Conservation (phyloP, 2,797 vertebrate genomes). For the Myripristis murdjan region DNA sequence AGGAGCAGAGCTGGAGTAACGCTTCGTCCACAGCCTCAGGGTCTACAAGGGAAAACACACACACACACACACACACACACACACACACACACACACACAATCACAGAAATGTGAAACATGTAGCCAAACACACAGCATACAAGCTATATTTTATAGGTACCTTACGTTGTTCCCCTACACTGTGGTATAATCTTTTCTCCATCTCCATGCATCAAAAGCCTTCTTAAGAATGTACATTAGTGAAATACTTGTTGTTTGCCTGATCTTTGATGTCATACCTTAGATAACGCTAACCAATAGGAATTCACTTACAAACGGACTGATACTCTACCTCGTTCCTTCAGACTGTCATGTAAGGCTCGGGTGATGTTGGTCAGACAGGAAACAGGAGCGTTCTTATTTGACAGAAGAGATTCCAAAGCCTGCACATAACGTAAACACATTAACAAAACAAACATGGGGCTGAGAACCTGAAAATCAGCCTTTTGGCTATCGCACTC, state of each 20-base stretch:
- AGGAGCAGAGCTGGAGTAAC: slow-evolving; percentile 91
- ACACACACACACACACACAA: slow-evolving; percentile 6
- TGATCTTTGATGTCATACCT: background rate
- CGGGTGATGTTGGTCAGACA: slow-evolving; percentile 90
- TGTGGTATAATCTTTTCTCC: too few relatives aligned
- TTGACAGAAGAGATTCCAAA: slow-evolving; percentile 92
- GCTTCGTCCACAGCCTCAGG: slow-evolving; percentile 90
- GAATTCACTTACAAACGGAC: background rate
- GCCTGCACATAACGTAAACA: slow-evolving; percentile 87
- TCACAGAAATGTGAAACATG: background rate
- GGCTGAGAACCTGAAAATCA: background rate
- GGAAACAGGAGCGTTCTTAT: slow-evolving; percentile 88
- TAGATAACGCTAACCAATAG: background rate
- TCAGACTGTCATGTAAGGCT: slow-evolving; percentile 88
- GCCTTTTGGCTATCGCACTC: background rate
- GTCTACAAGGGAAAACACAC: slow-evolving; percentile 77
- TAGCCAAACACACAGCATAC: too few relatives aligned
- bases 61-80: background rate
- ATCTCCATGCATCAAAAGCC: too few relatives aligned
- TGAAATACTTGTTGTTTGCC: too few relatives aligned
- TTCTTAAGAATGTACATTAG: too few relatives aligned
- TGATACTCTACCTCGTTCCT: slow-evolving; percentile 87
- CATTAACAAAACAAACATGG: background rate
- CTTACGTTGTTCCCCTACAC: too few relatives aligned
- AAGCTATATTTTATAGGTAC: too few relatives aligned